A percentile compares a stretch with the other conserved stretches of the same genome.
Evolutionary conservation across 2,888 invertebrate species (phyloP).

Genomic region (Sicus ferrugineus): DNA sequence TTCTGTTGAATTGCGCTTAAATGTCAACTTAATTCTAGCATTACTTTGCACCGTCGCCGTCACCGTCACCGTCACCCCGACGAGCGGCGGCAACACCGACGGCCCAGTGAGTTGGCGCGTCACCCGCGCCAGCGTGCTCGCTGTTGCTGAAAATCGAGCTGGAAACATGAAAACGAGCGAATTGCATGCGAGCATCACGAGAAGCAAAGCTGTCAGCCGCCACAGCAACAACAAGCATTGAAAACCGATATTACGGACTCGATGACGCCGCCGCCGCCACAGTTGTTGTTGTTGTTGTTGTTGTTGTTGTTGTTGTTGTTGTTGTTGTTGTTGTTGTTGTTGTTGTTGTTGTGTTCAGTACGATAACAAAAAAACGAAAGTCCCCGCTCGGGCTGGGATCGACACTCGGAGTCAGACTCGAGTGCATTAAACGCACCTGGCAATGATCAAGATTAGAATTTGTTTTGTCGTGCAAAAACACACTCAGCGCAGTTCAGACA

Average conservation of each 20-base stretch:
- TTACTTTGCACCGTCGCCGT: background rate
- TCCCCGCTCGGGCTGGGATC: background rate
- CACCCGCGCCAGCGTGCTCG: background rate
- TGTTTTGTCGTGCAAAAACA: slow-evolving; percentile 34
- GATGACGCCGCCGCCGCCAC: background rate
- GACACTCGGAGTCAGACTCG: slow-evolving; percentile 1
- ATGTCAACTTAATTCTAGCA: background rate
- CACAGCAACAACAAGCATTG: slow-evolving; percentile 4
- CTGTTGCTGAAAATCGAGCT: slow-evolving; percentile 6
- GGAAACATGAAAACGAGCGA: background rate
- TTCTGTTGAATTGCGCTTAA: slow-evolving; percentile 1
- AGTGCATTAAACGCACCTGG: slow-evolving; percentile 52
- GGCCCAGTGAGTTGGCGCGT: no score
- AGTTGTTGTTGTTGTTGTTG: background rate
- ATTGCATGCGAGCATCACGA: slow-evolving; percentile 19
- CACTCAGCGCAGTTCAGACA: background rate
- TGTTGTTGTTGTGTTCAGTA: no score
- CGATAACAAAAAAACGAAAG: background rate
- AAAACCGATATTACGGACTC: background rate
- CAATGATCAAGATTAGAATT: slow-evolving; percentile 49
- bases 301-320: background rate
- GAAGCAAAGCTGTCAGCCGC: background rate
- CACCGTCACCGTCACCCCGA: background rate
- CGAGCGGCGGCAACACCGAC: background rate
- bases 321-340: background rate